Evolutionary conservation across 2,888 invertebrate species (phyloP), one percentile per base, ranked within the genome.

Genomic region (Cerastis leucographa): DNA sequence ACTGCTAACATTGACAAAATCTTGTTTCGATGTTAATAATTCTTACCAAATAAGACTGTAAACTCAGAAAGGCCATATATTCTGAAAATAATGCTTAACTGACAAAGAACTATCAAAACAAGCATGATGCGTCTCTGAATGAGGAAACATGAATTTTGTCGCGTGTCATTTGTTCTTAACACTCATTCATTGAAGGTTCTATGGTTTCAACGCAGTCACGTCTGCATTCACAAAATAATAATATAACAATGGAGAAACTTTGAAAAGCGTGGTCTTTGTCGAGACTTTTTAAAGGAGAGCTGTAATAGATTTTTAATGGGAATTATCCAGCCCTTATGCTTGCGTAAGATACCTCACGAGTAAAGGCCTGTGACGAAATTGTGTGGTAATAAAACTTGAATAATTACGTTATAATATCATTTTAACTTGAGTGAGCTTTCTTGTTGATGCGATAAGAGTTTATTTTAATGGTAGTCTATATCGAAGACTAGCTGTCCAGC

Each of bases 291-390:
- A 84, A 86, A 88, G 86, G 87, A 89, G 85, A 85, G 79, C 87
- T 86, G 89, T 93, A 92, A 92, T 92, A 90, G 91, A 88, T 91
- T 92, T 91, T 92, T 90, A 90, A 93, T 91, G 90, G 83, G 81
- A 89, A 87, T 75, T 74, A 87, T 84, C 85, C 81, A 84, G 86
- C 82, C 83, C 87, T 46, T 81, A 29, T 19, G 80, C 87, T 91
- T 91, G 71, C 82, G 86, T 83, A 91, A 92, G 80, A 72, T 81
- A 64, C 72, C 79, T 76, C 71, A 80, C 79, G 61, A 74, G 82
- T 75, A 79, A 74, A 78, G 74, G 71, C 67, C 59, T 71, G 67
- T 81, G 74, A 83, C 77, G 83, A 85, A 83, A 84, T 78, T 56
- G 68, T 76, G 62, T 49, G 74, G 74, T 73, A 77, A 81, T 84